Evolutionary conservation across 2,113 vertebrate genomes (phyloP), one percentile per base, ranked within the genome.

Genomic region (Muscicapa adusta): DNA sequence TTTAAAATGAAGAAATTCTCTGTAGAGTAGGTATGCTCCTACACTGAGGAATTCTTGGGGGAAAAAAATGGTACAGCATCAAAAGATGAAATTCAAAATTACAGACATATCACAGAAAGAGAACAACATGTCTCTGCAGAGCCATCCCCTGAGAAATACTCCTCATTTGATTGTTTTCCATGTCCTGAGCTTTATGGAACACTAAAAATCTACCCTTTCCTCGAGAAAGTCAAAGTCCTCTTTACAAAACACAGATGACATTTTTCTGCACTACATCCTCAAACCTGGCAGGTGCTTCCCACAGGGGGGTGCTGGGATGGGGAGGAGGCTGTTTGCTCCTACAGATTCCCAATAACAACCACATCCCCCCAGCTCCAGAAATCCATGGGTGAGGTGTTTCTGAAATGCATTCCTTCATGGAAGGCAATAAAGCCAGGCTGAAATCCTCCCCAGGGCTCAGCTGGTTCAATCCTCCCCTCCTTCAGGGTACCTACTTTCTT

Each of bases 391-490:
- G 43, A 45, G 19, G 14, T 1, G 2, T 50, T 71, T 51, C 38
- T 76, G 75, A 50, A 79, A 88, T 12, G 5, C 24, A 19, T 58
- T 67, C 50, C 36, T 63, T 42, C 3, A 1, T 8, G 33, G 51
- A 62, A 42, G 9, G 50, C 1, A 1, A 8, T 3, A 8, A 4
- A 72, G 8, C 7, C 6, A 5, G 0, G 0, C 6, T 28, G 45
- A 63, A 80, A 57, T 4, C 8, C 8, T 88, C 48, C 45, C 56
- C 24, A 45, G 8, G 8, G 7, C 3, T 5, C 12, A 2, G 10
- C 26, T 36, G 58, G 36, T 29, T 82, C 5, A 2, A 33, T 12
- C 24, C 8, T 60, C 12, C 36, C 15, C 13, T 33, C 3, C 38
- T 60, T 34, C 38, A 38, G 15, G 9, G 9, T 25, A 18, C 17